phyloP scores from a whole-genome alignment of 2,113 vertebrate genomes.

The human (Homo sapiens) region GRCh38 chr7:95516501-95517000 shows the following conservation, averaged over 20 bases:
- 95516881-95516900: not conserved
- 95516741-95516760: not conserved
- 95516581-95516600: constrained; percentile 55
- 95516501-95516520: constrained; percentile 21
- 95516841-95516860: not conserved
- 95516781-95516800: not conserved
- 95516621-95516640: constrained; percentile 21
- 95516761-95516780: not conserved
- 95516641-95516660: not conserved
- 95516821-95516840: not conserved
- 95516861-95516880: not conserved
- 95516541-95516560: constrained; percentile 41
- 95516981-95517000: not conserved
- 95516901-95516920: too few relatives aligned
- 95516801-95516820: not conserved
- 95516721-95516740: not conserved
- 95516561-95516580: constrained; percentile 67
- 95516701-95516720: not conserved
- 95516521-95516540: constrained; percentile 56
- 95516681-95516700: not conserved
- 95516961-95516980: not conserved
- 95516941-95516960: not conserved
- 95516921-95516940: not conserved
- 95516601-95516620: constrained; percentile 54
- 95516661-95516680: not conserved